phyloP scores from a whole-genome alignment of 2,888 invertebrate species.

The Mythimna albipuncta region DNA sequence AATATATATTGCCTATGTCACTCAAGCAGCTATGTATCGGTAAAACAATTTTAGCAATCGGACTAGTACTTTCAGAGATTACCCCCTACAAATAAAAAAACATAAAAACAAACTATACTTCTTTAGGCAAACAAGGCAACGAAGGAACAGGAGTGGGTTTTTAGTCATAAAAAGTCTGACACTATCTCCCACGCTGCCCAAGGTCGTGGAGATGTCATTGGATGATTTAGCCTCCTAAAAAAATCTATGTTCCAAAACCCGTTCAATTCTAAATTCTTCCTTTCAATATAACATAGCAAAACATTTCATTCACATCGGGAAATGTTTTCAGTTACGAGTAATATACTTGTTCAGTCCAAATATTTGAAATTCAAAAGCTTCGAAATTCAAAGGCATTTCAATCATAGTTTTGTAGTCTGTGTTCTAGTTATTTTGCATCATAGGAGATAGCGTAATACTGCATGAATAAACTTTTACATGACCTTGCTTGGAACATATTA shows the following conservation, averaged over 20 bases:
- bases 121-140: no score
- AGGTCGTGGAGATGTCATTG: no score
- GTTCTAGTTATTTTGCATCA: neutral
- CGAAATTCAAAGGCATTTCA: conserved; percentile 29
- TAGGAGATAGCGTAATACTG: neutral
- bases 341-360: conserved; percentile 21
- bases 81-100: no score
- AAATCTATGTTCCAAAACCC: neutral
- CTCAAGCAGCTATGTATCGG: no score
- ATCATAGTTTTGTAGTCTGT: conserved; percentile 11
- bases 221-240: no score
- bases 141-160: no score
- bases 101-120: no score
- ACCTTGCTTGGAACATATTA: neutral
- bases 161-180: no score
- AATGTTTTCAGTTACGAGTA: conserved; percentile 13
- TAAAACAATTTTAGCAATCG: no score
- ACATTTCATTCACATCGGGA: conserved; percentile 14
- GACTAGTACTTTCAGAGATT: no score
- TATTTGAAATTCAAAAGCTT: conserved; percentile 15
- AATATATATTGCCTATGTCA: no score
- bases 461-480: neutral
- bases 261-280: neutral
- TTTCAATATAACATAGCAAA: neutral
- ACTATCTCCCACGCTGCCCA: no score